Evolutionary conservation across 2,797 vertebrate genomes (phyloP).

Genomic region (Phrynocephalus forsythii): DNA sequence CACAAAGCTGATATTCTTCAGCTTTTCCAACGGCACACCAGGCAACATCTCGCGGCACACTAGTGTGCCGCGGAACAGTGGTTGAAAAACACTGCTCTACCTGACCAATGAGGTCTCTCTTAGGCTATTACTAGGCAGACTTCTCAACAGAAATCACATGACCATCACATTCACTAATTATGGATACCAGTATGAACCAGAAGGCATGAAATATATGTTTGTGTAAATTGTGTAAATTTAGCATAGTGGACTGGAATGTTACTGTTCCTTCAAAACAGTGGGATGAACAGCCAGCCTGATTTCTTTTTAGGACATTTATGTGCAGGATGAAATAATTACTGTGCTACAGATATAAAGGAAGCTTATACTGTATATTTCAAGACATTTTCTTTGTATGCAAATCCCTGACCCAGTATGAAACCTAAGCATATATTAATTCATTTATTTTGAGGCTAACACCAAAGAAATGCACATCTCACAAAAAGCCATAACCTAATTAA

Average conservation of each 20-base stretch:
- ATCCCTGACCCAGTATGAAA: slow-evolving; percentile 2
- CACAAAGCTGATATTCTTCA: no score
- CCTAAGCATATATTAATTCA: neutral
- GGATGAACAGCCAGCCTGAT: neutral
- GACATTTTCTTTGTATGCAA: neutral
- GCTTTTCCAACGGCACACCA: no score
- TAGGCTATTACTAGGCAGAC: no score
- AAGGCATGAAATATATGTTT: neutral
- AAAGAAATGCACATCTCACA: slow-evolving; percentile 19
- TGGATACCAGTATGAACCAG: neutral
- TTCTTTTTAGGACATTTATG: neutral
- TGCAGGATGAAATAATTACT: neutral
- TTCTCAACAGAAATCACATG: no score
- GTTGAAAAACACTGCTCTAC: no score
- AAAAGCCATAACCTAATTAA: slow-evolving; percentile 29
- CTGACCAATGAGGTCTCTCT: no score
- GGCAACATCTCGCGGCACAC: no score
- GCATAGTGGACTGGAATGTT: neutral
- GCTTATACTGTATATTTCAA: slow-evolving; percentile 5
- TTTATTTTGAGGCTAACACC: neutral
- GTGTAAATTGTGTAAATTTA: neutral
- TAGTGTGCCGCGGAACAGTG: no score
- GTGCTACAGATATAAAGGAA: neutral
- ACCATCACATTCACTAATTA: no score
- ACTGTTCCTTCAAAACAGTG: neutral